Evolutionary conservation across 64 coral and sea anemone genomes (phyloP).

Genomic region (Pocillopora damicornis): DNA sequence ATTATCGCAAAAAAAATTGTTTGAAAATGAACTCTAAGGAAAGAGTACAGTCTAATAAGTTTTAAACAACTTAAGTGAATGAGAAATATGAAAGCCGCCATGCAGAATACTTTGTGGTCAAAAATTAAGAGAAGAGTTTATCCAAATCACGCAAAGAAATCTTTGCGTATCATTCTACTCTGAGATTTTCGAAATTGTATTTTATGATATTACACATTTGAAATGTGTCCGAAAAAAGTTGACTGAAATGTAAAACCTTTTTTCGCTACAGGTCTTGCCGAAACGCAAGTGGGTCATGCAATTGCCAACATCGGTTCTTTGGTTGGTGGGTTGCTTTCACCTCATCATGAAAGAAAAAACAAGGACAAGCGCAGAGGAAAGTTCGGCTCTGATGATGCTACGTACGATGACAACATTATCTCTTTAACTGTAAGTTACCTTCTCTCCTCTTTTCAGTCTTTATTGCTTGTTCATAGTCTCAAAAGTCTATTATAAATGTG

Average conservation of each 20-base stretch:
- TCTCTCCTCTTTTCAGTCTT: neutral
- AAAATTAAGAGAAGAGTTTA: too few relatives aligned
- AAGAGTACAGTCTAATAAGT: too few relatives aligned
- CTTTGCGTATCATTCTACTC: too few relatives aligned
- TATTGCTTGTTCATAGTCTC: neutral
- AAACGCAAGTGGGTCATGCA: neutral
- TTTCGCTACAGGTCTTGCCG: neutral
- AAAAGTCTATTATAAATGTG: neutral
- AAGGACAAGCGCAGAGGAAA: neutral
- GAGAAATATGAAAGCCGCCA: too few relatives aligned
- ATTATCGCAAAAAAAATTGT: too few relatives aligned
- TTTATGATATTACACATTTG: too few relatives aligned
- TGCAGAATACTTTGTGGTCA: too few relatives aligned
- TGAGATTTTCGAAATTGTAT: too few relatives aligned
- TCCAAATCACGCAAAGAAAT: too few relatives aligned
- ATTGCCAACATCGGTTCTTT: conserved; percentile 7
- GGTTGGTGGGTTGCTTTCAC: conserved; percentile 10
- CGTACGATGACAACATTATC: conserved; percentile 10
- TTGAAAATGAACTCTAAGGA: too few relatives aligned
- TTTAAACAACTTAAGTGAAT: too few relatives aligned
- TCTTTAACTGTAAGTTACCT: conserved; percentile 12
- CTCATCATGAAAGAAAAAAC: neutral
- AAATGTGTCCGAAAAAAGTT: neutral
- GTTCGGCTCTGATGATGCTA: neutral
- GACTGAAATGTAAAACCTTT: neutral